These are phyloP conservation scores for Microcebus ravelobensis DNA, from an alignment of 2,113 vertebrate genomes.

Conservation along the genomic window DNA sequence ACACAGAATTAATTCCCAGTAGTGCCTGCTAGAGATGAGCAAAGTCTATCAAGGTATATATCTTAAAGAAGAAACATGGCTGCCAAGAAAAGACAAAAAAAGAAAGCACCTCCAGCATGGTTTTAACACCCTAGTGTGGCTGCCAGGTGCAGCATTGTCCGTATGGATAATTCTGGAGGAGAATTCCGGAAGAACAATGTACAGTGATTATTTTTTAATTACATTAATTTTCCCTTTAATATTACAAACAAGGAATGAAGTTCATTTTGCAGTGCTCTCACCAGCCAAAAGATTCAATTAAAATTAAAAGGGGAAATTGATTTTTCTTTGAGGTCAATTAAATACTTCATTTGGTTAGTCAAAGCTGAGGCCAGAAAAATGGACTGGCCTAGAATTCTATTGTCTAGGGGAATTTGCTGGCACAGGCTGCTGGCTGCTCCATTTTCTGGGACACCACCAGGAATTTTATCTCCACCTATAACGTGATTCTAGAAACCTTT, in stretches of 20 bases:
- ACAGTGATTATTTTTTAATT: conserved; percentile 60
- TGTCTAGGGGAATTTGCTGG: background rate
- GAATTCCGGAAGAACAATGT: background rate
- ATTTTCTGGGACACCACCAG: background rate
- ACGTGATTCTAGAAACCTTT: background rate
- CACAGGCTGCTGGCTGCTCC: background rate
- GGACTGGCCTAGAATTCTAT: background rate
- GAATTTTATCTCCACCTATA: background rate
- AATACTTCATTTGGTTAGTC: conserved; percentile 50
- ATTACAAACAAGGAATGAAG: conserved; percentile 59
- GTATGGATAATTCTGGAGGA: conserved; percentile 52
- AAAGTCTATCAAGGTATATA: background rate
- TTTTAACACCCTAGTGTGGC: background rate
- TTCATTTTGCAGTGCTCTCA: conserved; percentile 34
- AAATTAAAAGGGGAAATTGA: conserved; percentile 61
- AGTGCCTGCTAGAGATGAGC: background rate
- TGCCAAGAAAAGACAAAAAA: background rate
- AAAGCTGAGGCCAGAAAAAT: background rate
- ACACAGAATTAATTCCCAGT: background rate
- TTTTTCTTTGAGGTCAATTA: conserved; percentile 64
- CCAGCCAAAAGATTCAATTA: conserved; percentile 59
- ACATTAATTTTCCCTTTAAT: conserved; percentile 70
- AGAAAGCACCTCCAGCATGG: background rate
- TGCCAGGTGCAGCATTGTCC: background rate
- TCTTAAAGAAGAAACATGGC: background rate